These are phyloP conservation scores for Pardosa pseudoannulata DNA, from an alignment of 2,888 invertebrate genomes.

Conservation along the genomic window DNA sequence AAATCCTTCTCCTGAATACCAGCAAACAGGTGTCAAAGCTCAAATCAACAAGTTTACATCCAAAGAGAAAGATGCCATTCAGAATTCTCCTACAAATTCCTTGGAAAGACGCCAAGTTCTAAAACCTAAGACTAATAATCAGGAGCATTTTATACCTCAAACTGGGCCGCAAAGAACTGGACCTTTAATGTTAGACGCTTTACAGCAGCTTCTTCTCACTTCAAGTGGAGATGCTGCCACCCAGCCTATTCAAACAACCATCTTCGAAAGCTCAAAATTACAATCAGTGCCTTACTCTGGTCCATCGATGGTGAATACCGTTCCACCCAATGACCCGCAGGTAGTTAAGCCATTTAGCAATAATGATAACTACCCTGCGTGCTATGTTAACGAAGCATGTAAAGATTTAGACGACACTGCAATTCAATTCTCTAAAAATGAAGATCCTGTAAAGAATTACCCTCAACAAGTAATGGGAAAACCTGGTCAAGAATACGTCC, in stretches of 20 bases:
- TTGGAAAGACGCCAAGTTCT: slow-evolving; percentile 47
- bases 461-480: slow-evolving; percentile 31
- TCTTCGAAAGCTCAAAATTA: slow-evolving; percentile 46
- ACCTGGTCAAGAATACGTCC: slow-evolving; percentile 69
- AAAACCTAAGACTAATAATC: slow-evolving; percentile 29
- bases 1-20: slow-evolving; percentile 68
- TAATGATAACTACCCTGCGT: slow-evolving; percentile 32
- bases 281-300: slow-evolving; percentile 52
- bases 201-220: slow-evolving; percentile 52
- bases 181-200: slow-evolving; percentile 53
- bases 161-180: slow-evolving; percentile 26
- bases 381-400: slow-evolving; percentile 45
- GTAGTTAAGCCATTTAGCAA: slow-evolving; percentile 13
- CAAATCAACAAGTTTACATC: slow-evolving; percentile 70
- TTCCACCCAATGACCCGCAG: background rate
- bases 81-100: slow-evolving; percentile 58
- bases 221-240: slow-evolving; percentile 19
- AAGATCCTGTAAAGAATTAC: slow-evolving; percentile 17
- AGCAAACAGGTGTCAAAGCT: slow-evolving; percentile 70
- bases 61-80: slow-evolving; percentile 61
- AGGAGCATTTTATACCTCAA: slow-evolving; percentile 25
- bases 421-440: background rate
- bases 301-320: background rate
- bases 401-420: slow-evolving; percentile 26
- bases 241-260: slow-evolving; percentile 52